Conservation (phyloP, 2,797 vertebrate genomes). For the Amphiprion clarkii region DNA sequence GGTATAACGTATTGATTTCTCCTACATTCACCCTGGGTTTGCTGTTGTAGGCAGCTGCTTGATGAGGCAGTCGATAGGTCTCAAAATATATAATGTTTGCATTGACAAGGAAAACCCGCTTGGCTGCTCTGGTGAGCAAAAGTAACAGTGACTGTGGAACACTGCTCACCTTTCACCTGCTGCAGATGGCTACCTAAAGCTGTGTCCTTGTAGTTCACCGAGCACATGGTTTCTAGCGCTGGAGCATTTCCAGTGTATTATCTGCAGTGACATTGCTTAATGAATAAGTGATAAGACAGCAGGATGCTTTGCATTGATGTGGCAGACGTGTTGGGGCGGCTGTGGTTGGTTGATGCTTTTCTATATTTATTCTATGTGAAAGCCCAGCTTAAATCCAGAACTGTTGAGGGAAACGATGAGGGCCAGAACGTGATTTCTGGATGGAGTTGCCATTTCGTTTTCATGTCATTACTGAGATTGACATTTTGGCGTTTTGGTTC, state of each 20-base stretch:
- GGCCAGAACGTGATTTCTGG: no score
- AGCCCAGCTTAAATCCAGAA: no score
- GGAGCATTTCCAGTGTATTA: constrained; percentile 13
- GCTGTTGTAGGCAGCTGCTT: constrained; percentile 22
- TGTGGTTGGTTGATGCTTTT: not conserved
- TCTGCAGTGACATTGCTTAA: constrained; percentile 22
- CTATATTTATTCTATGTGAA: no score
- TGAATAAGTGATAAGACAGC: constrained; percentile 53
- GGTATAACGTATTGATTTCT: constrained; percentile 34
- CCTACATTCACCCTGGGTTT: constrained; percentile 15
- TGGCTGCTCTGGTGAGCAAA: constrained; percentile 45
- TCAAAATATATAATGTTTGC: constrained; percentile 26
- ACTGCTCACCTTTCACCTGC: constrained; percentile 1
- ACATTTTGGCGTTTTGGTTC: no score
- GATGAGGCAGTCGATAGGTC: constrained; percentile 50
- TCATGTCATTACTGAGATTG: no score
- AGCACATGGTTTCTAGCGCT: constrained; percentile 7
- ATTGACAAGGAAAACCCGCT: constrained; percentile 42
- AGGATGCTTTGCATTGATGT: constrained; percentile 44
- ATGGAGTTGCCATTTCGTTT: no score
- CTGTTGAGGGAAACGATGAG: no score
- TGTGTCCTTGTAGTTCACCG: not conserved
- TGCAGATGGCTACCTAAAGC: constrained; percentile 28
- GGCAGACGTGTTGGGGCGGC: constrained; percentile 9
- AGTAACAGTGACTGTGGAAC: constrained; percentile 31